Conservation (phyloP, 2,113 vertebrate species). For the Atherinomorus stipes region DNA sequence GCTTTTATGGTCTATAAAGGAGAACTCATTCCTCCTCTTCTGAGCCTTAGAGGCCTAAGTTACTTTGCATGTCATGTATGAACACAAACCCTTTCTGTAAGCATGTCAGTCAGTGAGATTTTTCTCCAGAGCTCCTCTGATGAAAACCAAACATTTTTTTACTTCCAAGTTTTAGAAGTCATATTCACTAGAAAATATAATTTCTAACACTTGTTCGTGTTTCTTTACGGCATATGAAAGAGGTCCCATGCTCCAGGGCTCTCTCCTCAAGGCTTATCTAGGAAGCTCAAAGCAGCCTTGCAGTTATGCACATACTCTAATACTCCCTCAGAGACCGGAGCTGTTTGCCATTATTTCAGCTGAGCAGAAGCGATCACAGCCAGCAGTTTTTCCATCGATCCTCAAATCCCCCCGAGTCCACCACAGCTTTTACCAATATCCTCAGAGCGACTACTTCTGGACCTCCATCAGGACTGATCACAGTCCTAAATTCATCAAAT, state of each 20-base stretch:
- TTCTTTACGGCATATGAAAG: not conserved
- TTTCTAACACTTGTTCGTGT: not conserved
- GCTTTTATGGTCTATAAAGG: no score
- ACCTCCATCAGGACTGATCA: conserved; percentile 45
- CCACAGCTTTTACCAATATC: conserved; percentile 15
- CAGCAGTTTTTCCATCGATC: conserved; percentile 52
- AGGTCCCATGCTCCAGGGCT: not conserved
- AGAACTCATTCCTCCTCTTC: no score
- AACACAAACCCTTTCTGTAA: no score
- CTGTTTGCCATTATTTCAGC: conserved; percentile 54
- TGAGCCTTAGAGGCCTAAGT: no score
- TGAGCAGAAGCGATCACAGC: conserved; percentile 48
- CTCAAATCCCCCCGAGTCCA: conserved; percentile 30
- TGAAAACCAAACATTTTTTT: not conserved
- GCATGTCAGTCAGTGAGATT: no score
- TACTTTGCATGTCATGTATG: no score
- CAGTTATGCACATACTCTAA: conserved; percentile 48
- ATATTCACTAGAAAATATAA: not conserved
- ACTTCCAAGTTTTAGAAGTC: not conserved
- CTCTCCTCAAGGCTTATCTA: conserved; percentile 12
- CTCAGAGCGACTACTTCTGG: conserved; percentile 13
- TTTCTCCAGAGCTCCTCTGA: no score
- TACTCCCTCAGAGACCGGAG: conserved; percentile 60
- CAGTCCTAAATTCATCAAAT: conserved; percentile 44
- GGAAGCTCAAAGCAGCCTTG: conserved; percentile 21